Evolutionary conservation across 1,140 invertebrate species (phyloP).

Genomic region (Archegozetes longisetosus): DNA sequence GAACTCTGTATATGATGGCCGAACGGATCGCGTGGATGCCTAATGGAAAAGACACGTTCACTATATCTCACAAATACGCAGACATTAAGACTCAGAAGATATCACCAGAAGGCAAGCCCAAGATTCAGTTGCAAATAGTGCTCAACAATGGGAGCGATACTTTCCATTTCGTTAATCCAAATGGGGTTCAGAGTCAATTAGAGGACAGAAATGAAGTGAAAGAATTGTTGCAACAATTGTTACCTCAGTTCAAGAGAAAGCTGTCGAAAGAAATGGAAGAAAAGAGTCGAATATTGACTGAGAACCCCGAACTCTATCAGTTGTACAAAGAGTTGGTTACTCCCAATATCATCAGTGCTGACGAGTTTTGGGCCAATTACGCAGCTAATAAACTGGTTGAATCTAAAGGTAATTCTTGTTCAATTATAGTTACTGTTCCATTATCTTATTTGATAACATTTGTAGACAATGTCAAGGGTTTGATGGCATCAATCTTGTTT

Average conservation of each 20-base stretch:
- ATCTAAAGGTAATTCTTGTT: conserved; percentile 17
- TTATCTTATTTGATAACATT: no score
- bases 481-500: no score
- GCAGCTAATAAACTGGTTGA: conserved; percentile 8
- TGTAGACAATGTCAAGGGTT: no score
- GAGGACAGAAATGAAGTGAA: conserved; percentile 85
- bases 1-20: conserved; percentile 86
- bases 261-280: conserved; percentile 63
- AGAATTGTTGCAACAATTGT: conserved; percentile 68
- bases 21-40: conserved; percentile 89
- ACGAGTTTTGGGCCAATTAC: conserved; percentile 74
- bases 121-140: conserved; percentile 96
- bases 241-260: conserved; percentile 90
- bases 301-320: conserved; percentile 37
- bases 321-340: conserved; percentile 69
- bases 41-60: conserved; percentile 69
- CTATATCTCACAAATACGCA: conserved; percentile 78
- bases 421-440: no score
- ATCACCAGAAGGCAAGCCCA: conserved; percentile 91
- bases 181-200: conserved; percentile 58
- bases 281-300: conserved; percentile 37
- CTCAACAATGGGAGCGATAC: conserved; percentile 82
- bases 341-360: conserved; percentile 75
- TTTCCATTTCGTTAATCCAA: conserved; percentile 91
- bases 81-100: conserved; percentile 98